Percentiles rank a stretch among this genome's conserved stretches.
phyloP scores from a whole-genome alignment of 2,888 invertebrate species.

The Ochropleura leucogaster region DNA sequence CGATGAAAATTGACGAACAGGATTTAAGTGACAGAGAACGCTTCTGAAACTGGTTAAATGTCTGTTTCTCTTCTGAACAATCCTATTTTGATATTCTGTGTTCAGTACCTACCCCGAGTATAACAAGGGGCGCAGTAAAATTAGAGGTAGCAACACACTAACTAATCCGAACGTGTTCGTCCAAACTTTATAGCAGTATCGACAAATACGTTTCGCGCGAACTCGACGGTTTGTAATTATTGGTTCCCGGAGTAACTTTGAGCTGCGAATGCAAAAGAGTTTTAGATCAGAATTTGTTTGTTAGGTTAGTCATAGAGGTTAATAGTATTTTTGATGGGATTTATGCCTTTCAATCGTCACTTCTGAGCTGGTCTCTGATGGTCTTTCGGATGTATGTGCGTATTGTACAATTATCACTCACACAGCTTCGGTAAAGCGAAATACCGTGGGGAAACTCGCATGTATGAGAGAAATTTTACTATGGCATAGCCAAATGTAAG shows the following conservation, averaged over 20 bases:
- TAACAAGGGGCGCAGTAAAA: slow-evolving; percentile 45
- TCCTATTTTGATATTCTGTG: slow-evolving; percentile 9
- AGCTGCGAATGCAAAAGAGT: slow-evolving; percentile 18
- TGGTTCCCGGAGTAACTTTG: slow-evolving; percentile 9
- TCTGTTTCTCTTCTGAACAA: no score
- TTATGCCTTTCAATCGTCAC: no score
- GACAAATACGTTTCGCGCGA: slow-evolving; percentile 41
- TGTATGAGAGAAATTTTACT: no score
- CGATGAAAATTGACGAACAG: no score
- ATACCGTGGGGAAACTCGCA: no score
- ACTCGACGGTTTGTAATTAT: slow-evolving; percentile 39
- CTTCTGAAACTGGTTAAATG: no score
- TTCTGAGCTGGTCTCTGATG: no score
- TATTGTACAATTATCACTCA: no score
- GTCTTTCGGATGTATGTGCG: no score
- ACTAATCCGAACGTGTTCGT: slow-evolving; percentile 58
- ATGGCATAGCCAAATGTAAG: no score
- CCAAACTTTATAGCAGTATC: slow-evolving; percentile 57
- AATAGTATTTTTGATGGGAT: neutral
- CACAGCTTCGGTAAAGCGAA: no score
- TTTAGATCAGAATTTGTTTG: slow-evolving; percentile 8
- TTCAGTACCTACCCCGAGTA: neutral
- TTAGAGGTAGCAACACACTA: slow-evolving; percentile 50
- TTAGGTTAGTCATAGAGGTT: neutral
- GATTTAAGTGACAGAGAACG: no score